Evolutionary conservation across 2,797 vertebrate genomes (phyloP).

Genomic region (Phoxinus dragarum): DNA sequence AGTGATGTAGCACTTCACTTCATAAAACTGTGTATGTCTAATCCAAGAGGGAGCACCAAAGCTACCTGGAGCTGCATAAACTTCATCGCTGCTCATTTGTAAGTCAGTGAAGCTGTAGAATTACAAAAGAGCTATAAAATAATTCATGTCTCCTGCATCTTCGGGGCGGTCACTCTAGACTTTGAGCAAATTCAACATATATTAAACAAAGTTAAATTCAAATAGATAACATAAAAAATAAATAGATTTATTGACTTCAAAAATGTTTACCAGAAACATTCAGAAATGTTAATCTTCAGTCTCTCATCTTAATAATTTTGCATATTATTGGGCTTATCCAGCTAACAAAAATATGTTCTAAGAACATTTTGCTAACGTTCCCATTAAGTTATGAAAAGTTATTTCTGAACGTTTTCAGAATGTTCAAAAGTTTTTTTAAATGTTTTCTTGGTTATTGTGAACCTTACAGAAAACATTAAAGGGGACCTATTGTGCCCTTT

Average conservation of each 20-base stretch:
- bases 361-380: no score
- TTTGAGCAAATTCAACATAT: neutral
- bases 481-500: no score
- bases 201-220: neutral
- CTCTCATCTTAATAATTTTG: neutral
- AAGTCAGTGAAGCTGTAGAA: conserved; percentile 14
- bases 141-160: neutral
- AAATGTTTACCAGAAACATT: neutral
- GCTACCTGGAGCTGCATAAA: conserved; percentile 1
- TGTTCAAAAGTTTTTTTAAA: no score
- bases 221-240: neutral
- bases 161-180: neutral
- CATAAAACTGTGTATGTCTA: neutral
- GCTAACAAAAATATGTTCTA: no score
- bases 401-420: no score
- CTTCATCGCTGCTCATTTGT: neutral
- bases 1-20: conserved; percentile 1
- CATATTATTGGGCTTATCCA: neutral
- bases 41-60: conserved; percentile 14
- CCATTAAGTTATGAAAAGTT: no score
- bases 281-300: no score
- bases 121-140: conserved; percentile 10
- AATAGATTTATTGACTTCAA: neutral
- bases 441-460: no score
- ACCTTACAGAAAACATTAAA: no score